These are phyloP conservation scores for Centruroides vittatus DNA, from an alignment of 1,140 invertebrate genomes.

Conservation along the genomic window DNA sequence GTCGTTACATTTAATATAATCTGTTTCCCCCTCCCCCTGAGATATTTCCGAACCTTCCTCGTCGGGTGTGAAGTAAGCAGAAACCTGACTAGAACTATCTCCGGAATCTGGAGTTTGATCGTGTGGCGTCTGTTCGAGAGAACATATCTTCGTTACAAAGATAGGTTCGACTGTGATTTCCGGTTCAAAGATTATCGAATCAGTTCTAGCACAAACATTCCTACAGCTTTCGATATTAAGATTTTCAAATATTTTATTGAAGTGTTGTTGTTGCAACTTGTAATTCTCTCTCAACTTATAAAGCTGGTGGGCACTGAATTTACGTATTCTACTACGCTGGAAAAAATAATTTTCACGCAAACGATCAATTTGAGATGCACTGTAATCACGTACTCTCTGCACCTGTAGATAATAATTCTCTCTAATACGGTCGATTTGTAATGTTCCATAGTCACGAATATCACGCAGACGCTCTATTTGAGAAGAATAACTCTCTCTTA, in stretches of 20 bases:
- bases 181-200: slow-evolving; percentile 40
- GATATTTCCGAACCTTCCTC: slow-evolving; percentile 8
- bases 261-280: slow-evolving; percentile 85
- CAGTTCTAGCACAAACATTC: slow-evolving; percentile 55
- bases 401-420: slow-evolving; percentile 56
- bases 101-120: slow-evolving; percentile 8
- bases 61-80: slow-evolving; percentile 16
- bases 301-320: slow-evolving; percentile 84
- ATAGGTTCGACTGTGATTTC: slow-evolving; percentile 42
- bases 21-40: background rate
- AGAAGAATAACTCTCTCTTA: slow-evolving; percentile 73
- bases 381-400: slow-evolving; percentile 68
- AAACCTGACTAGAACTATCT: slow-evolving; percentile 14
- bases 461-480: slow-evolving; percentile 75
- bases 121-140: slow-evolving; percentile 2
- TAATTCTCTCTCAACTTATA: slow-evolving; percentile 75
- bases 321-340: slow-evolving; percentile 81
- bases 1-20: no score
- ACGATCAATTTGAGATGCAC: slow-evolving; percentile 74
- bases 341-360: slow-evolving; percentile 89
- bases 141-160: slow-evolving; percentile 8
- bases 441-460: slow-evolving; percentile 76
- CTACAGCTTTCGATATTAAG: slow-evolving; percentile 86
- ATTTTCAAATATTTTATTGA: slow-evolving; percentile 87
- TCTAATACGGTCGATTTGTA: slow-evolving; percentile 59